Evolutionary conservation across 2,888 invertebrate species (phyloP).

Genomic region (Leptothorax acervorum): DNA sequence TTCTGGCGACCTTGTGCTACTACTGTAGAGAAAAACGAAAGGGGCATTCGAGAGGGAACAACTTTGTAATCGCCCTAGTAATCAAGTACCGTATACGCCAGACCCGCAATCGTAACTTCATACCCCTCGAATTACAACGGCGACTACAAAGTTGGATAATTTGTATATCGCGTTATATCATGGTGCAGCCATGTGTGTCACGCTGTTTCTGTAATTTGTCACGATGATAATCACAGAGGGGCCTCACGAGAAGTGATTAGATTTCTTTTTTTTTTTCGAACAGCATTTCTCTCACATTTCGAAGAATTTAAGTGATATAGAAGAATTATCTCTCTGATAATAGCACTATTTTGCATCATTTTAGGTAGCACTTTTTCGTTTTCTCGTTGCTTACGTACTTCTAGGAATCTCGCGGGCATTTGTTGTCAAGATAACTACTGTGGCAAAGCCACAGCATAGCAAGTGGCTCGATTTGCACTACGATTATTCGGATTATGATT

Average conservation of each 20-base stretch:
- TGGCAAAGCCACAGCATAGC: too few relatives aligned
- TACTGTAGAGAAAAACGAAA: slow-evolving; percentile 39
- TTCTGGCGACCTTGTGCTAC: slow-evolving; percentile 37
- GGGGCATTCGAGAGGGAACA: slow-evolving; percentile 39
- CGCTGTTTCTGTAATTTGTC: slow-evolving; percentile 53
- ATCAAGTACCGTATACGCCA: slow-evolving; percentile 44
- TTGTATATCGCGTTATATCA: slow-evolving; percentile 50
- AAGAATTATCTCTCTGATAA: slow-evolving; percentile 20
- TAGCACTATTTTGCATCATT: slow-evolving; percentile 14
- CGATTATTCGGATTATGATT: slow-evolving; percentile 22
- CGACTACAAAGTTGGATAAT: slow-evolving; percentile 50
- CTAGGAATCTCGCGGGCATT: slow-evolving; percentile 10
- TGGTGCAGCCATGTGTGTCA: slow-evolving; percentile 7
- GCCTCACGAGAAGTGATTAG: slow-evolving; percentile 27
- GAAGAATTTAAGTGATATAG: slow-evolving; percentile 23
- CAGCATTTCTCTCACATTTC: slow-evolving; percentile 48
- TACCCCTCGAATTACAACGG: slow-evolving; percentile 49
- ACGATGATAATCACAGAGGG: slow-evolving; percentile 47
- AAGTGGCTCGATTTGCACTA: neutral
- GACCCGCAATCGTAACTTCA: slow-evolving; percentile 40
- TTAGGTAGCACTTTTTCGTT: slow-evolving; percentile 5
- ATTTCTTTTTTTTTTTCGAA: slow-evolving; percentile 25
- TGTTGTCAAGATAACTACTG: slow-evolving; percentile 8
- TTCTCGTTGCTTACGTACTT: slow-evolving; percentile 5
- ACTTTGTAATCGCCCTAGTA: slow-evolving; percentile 53